phyloP scores from a whole-genome alignment of 2,888 invertebrate genomes.

The Sarcophaga caerulescens region DNA sequence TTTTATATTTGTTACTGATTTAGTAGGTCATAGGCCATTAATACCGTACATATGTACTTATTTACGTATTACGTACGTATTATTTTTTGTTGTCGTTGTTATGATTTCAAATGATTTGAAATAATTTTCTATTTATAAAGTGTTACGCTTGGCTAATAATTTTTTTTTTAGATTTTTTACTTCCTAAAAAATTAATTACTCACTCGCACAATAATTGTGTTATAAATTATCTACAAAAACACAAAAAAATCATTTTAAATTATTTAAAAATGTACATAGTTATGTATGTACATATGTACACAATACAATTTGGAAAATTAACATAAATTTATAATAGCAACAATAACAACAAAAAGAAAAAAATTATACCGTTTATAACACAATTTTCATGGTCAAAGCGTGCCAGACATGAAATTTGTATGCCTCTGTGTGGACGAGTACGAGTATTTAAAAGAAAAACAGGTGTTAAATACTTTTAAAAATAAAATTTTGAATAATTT shows the following conservation, averaged over 20 bases:
- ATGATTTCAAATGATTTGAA: background rate
- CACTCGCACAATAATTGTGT: no score
- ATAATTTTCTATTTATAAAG: no score
- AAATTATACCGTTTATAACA: background rate
- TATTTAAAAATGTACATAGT: no score
- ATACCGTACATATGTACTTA: background rate
- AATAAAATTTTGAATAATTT: constrained; percentile 2
- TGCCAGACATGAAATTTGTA: constrained; percentile 13
- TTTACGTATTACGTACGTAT: background rate
- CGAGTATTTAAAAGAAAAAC: background rate
- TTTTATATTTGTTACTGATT: background rate
- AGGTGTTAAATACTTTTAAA: constrained; percentile 36
- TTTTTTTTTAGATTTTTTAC: no score
- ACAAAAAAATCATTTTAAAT: no score
- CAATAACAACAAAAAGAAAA: no score
- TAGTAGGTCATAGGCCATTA: constrained; percentile 11
- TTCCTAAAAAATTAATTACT: no score
- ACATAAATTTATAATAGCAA: no score
- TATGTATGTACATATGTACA: no score
- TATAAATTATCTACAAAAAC: no score
- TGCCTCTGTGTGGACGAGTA: background rate
- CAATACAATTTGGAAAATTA: no score
- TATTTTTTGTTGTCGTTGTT: background rate
- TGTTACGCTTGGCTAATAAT: no score
- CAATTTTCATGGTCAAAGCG: constrained; percentile 50